Percentiles rank a stretch among this genome's conserved stretches.
phyloP scores from a whole-genome alignment of 2,113 vertebrate species.

The Muscicapa adusta region DNA sequence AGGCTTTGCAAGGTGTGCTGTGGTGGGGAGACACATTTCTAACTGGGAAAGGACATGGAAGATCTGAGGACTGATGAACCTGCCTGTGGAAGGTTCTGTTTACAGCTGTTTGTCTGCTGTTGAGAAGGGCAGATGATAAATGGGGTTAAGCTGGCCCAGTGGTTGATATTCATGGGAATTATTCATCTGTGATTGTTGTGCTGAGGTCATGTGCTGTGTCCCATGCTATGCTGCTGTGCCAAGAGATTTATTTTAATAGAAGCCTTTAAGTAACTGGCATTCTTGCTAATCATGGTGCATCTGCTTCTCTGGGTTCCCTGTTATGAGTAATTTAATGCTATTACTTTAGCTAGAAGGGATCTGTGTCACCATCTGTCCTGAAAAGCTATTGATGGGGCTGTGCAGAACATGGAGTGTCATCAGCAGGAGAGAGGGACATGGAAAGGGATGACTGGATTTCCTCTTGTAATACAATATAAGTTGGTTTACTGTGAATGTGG shows the following conservation, averaged over 20 bases:
- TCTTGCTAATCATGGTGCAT: constrained; percentile 68
- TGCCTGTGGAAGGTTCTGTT: neutral
- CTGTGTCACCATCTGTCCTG: constrained; percentile 71
- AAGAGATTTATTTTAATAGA: constrained; percentile 68
- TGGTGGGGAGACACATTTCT: neutral
- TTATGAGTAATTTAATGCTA: constrained; percentile 70
- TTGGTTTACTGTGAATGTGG: neutral
- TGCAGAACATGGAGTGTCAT: constrained; percentile 40
- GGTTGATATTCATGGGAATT: constrained; percentile 47
- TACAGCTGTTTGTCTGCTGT: neutral
- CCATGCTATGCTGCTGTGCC: constrained; percentile 39
- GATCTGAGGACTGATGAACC: neutral
- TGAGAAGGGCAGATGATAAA: constrained; percentile 23
- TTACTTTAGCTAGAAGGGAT: constrained; percentile 68
- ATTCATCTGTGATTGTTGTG: constrained; percentile 19
- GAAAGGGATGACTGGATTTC: constrained; percentile 39
- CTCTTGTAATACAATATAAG: constrained; percentile 28
- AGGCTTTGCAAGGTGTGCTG: neutral
- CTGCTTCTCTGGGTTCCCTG: constrained; percentile 63
- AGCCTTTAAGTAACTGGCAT: constrained; percentile 69
- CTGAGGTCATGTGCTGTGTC: constrained; percentile 43
- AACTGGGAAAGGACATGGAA: neutral
- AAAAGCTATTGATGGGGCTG: constrained; percentile 43
- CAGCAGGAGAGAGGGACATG: constrained; percentile 1
- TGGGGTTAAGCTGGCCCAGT: neutral